phyloP scores from a whole-genome alignment of 2,888 invertebrate species.

The Schizaphis graminum region DNA sequence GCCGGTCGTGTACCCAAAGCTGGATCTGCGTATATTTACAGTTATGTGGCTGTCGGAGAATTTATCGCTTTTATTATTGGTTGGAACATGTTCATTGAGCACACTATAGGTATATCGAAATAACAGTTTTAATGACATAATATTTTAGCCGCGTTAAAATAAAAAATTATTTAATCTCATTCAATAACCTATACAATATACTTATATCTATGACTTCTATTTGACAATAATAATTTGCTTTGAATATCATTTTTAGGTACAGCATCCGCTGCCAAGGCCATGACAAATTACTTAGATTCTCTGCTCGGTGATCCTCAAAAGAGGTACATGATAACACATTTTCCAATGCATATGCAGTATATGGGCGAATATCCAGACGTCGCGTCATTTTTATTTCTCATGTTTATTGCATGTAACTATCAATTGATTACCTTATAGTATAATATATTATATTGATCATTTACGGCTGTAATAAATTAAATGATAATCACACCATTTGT shows the following conservation, averaged over 20 bases:
- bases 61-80: conserved; percentile 95
- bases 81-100: conserved; percentile 92
- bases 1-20: conserved; percentile 73
- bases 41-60: conserved; percentile 77
- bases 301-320: conserved; percentile 77
- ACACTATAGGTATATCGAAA: conserved; percentile 80
- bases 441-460: not conserved
- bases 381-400: conserved; percentile 77
- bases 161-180: not conserved
- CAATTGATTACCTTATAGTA: not conserved
- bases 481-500: not conserved
- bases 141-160: not conserved
- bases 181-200: not conserved
- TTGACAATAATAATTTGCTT: not conserved
- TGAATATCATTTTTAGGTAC: conserved; percentile 74
- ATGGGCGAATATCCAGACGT: conserved; percentile 81
- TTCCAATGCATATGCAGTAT: conserved; percentile 77
- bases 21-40: conserved; percentile 75
- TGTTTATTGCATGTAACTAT: conserved; percentile 73
- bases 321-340: conserved; percentile 72
- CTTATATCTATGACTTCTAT: not conserved
- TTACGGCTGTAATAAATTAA: not conserved
- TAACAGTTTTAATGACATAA: not conserved
- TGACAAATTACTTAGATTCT: conserved; percentile 81
- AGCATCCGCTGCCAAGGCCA: conserved; percentile 81